Base-by-base conservation (phyloP, 2,113 vertebrate genomes). In the Amazona guildingii region DNA sequence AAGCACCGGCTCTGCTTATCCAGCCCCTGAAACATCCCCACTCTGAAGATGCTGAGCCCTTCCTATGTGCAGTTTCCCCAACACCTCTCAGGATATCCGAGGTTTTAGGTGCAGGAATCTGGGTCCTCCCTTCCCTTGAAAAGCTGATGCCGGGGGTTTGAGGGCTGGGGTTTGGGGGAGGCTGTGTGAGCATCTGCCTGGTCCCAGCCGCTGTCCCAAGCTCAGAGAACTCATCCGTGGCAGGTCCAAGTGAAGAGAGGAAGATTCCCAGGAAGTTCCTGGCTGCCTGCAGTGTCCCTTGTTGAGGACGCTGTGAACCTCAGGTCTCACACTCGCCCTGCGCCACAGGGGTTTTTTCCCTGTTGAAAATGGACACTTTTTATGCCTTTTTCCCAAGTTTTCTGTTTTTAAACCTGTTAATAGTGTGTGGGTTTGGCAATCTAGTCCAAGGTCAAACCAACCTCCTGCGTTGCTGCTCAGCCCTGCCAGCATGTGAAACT, bases 271-370 rank as follows among this genome's bases (percentile, higher is more conserved):
- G 25, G 43, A 72, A 55, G 11, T 6, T 73, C 28, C 74, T 35
- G 13, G 8, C 37, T 52, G 21, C 2, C 4, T 35, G 18, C 31
- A 16, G 23, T 25, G 24, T 64, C n/a, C 28, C 67, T 79, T 46
- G 5, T 39, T 68, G 63, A 83, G n/a, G 55, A 51, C 15, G 12
- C 15, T 8, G 16, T 24, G 64, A 62, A 1, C 14, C 31, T 59
- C 51, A 78, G 28, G 46, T 68, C 43, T 54, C 46, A 54, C 11
- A 24, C 54, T 31, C 35, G 28, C 18, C 33, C 35, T 72, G 59
- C 1, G 0, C 7, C n/a, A 49, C 16, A 10, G 27, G 27, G 3
- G 0, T 0, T 19, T 49, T 78, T 41, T 4, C 23, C 6, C 16
- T 8, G 3, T 29, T 61, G 41, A 49, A 69, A 90, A 57, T 6